Evolutionary conservation across 2,797 vertebrate genomes (phyloP).

Genomic region (Peromyscus eremicus): DNA sequence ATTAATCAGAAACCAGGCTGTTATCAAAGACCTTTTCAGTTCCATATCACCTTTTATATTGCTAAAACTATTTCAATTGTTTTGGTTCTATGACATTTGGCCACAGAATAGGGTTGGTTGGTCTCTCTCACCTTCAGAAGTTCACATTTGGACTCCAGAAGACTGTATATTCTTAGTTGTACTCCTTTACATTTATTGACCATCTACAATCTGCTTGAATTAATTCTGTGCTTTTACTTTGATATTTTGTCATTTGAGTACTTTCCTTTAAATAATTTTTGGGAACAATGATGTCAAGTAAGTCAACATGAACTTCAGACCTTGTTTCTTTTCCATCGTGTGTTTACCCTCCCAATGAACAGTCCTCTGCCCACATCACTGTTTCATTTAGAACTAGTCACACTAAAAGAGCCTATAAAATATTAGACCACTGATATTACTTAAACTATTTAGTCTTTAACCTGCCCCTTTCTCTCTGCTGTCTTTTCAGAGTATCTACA

Average conservation of each 20-base stretch:
- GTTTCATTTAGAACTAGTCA: background rate
- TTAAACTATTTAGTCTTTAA: background rate
- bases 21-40: background rate
- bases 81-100: background rate
- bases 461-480: background rate
- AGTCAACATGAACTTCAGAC: background rate
- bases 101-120: background rate
- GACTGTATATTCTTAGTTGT: background rate
- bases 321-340: background rate
- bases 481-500: background rate
- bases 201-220: too few relatives aligned
- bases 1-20: background rate
- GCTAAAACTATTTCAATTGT: background rate
- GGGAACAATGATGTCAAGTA: background rate
- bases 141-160: background rate
- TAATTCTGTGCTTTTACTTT: background rate
- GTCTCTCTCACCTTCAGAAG: background rate
- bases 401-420: background rate
- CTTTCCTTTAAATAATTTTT: background rate
- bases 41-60: background rate
- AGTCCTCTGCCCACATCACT: background rate
- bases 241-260: background rate
- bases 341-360: background rate
- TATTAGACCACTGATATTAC: background rate
- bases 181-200: background rate